These are phyloP conservation scores for Cephus nigrinus DNA, from an alignment of 2,888 invertebrate species.

Conservation along the genomic window DNA sequence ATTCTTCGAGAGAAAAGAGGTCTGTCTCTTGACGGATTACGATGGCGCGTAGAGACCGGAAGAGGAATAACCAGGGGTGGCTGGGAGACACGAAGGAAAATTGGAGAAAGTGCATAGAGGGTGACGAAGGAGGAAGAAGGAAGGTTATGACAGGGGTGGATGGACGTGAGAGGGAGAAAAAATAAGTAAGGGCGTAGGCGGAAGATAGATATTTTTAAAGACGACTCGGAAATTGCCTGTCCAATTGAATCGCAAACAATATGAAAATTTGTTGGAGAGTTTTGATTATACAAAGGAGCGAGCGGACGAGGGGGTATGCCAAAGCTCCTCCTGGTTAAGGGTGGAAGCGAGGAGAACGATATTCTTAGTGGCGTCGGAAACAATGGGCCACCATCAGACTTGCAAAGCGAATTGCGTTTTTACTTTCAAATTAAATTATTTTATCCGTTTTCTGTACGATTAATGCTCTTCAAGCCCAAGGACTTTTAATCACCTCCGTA, in stretches of 20 bases:
- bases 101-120: not conserved
- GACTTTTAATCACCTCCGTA: constrained; percentile 40
- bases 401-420: constrained; percentile 62
- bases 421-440: constrained; percentile 64
- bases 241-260: constrained; percentile 65
- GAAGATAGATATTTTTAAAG: constrained; percentile 57
- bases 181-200: constrained; percentile 16
- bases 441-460: constrained; percentile 59
- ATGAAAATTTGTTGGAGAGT: constrained; percentile 65
- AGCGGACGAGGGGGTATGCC: constrained; percentile 30
- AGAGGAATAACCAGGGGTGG: not conserved
- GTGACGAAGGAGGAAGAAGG: not conserved
- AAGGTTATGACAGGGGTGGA: constrained; percentile 14
- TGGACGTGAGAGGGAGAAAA: constrained; percentile 24
- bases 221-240: constrained; percentile 62
- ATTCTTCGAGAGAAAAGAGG: not conserved
- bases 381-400: constrained; percentile 61
- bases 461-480: constrained; percentile 53
- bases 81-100: not conserved
- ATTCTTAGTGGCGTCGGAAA: constrained; percentile 57
- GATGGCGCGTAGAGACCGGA: not conserved
- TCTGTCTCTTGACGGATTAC: not conserved
- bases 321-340: constrained; percentile 38
- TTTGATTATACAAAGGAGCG: constrained; percentile 63
- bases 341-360: constrained; percentile 36